Evolutionary conservation across 2,888 invertebrate species (phyloP), one percentile per base, ranked within the genome.

Genomic region (Punctoribates punctum): DNA sequence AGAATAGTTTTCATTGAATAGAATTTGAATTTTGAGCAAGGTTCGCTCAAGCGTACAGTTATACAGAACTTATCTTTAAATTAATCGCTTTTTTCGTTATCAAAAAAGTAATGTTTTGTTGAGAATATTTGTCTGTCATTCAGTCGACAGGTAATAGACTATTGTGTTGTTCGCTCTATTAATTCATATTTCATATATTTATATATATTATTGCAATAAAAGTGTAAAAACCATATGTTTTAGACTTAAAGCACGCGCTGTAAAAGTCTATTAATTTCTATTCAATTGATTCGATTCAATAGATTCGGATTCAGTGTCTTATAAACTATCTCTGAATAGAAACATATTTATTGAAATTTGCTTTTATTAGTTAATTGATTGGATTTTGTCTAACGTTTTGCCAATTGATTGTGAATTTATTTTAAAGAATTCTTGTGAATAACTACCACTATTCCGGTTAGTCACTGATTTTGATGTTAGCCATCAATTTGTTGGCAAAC

Each of bases 171-270:
- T 62, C 34, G 62, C 38, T 38, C 65, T 38, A 67, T n/a, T 67
- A 38, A 67, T 38, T 67, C 20, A 67, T 20, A 11, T 67, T 34
- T 67, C 5, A 60, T 65, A 34, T 54, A 42, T 13, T 67, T 34
- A 38, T 4, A 60, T 65, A 34, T 54, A 42, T 13, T 9, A 42
- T 9, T 42, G 8, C 42, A 42, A 42, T 42, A 42, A 42, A 42
- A 42, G 42, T 42, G 42, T 42, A 42, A 42, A 27, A 67, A 67
- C 65, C 65, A 67, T 67, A 67, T 67, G 65, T 67, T 67, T 67
- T 67, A 20, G 23, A 38, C 6, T 38, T 38, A 67, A 67, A 67
- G 65, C 65, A 67, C 65, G 65, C 65, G 65, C 65, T 67, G 17
- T 67, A 38, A 27, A 15, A 60, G 9, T 6, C 51, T n/a, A 4